A percentile compares a stretch with the other conserved stretches of the same genome.
These are phyloP conservation scores for Venusia cambrica DNA, from an alignment of 2,888 invertebrate genomes.

Conservation along the genomic window DNA sequence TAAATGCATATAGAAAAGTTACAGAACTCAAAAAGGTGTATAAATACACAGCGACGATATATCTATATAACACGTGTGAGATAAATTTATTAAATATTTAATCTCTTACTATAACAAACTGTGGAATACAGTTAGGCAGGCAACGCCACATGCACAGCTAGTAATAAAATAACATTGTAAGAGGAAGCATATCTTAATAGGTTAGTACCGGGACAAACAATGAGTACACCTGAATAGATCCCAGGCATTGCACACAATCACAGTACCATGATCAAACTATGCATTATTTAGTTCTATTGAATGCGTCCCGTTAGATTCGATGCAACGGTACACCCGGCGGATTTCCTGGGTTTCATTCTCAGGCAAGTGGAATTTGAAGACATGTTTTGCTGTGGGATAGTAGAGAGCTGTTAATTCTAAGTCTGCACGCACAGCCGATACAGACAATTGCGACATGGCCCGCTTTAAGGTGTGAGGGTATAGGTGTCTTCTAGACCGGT, in stretches of 20 bases:
- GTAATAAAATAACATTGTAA: background rate
- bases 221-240: conserved; percentile 15
- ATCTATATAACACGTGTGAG: too few relatives aligned
- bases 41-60: too few relatives aligned
- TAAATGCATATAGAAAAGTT: too few relatives aligned
- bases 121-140: too few relatives aligned
- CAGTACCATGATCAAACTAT: too few relatives aligned
- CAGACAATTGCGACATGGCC: background rate
- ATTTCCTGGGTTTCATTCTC: conserved; percentile 68
- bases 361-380: conserved; percentile 55
- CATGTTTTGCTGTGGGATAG: conserved; percentile 25
- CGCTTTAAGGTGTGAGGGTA: too few relatives aligned
- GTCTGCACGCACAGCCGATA: too few relatives aligned
- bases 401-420: conserved; percentile 22
- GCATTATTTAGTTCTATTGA: conserved; percentile 28
- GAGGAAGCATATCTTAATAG: conserved; percentile 1
- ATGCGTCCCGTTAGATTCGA: conserved; percentile 52
- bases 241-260: conserved; percentile 25
- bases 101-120: too few relatives aligned
- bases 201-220: conserved; percentile 12
- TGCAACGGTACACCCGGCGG: conserved; percentile 59
- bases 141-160: background rate
- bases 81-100: too few relatives aligned
- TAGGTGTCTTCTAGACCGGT: too few relatives aligned
- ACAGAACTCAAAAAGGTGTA: too few relatives aligned